Conservation (phyloP, 1,140 invertebrate species). For the Panulirus ornatus region DNA sequence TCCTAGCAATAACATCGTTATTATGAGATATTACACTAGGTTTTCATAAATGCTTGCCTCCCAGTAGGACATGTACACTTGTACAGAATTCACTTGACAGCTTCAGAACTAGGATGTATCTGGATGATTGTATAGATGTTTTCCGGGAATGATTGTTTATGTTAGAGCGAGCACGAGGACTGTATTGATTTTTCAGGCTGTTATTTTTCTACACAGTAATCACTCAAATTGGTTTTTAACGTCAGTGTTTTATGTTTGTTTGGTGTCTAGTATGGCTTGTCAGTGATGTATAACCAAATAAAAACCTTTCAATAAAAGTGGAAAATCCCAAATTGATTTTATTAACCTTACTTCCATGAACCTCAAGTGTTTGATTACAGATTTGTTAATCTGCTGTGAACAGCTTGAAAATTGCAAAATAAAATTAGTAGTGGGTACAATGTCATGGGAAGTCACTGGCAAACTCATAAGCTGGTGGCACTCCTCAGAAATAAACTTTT, state of each 20-base stretch:
- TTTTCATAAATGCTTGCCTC: constrained; percentile 13
- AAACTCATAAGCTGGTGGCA: no score
- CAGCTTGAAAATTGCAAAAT: no score
- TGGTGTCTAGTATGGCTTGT: constrained; percentile 49
- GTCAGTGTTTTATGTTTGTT: constrained; percentile 49
- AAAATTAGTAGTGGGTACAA: no score
- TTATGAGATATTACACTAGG: constrained; percentile 9
- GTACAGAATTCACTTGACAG: constrained; percentile 26
- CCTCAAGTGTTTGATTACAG: no score
- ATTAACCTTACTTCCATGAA: not conserved
- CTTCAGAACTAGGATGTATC: constrained; percentile 41
- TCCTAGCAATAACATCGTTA: constrained; percentile 36
- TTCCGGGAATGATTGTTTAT: constrained; percentile 50
- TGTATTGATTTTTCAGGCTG: constrained; percentile 46
- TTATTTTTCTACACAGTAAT: constrained; percentile 49
- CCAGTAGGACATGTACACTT: constrained; percentile 25
- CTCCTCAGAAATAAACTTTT: no score
- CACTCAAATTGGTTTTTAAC: constrained; percentile 54
- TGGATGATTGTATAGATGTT: constrained; percentile 51
- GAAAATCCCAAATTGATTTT: no score
- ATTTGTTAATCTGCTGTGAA: no score
- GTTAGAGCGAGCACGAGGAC: constrained; percentile 24
- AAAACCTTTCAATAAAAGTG: constrained; percentile 34
- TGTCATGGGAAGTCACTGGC: no score
- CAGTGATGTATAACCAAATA: constrained; percentile 55